A percentile compares a stretch with the other conserved stretches of the same genome.
phyloP scores from a whole-genome alignment of 92 coral and sea anemone species.

The Parazoanthus swiftii region DNA sequence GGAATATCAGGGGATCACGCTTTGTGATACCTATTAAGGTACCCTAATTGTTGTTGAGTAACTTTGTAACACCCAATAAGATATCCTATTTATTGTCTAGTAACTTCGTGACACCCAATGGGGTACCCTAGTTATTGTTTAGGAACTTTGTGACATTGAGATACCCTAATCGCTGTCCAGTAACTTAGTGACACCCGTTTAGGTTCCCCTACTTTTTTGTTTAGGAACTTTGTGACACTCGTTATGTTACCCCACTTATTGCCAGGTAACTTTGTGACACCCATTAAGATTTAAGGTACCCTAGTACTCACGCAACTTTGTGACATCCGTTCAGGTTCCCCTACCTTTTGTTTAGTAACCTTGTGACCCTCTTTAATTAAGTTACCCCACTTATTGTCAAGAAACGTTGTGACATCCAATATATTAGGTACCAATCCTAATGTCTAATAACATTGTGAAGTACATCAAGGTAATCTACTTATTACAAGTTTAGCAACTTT shows the following conservation, averaged over 20 bases:
- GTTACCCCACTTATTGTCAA: conserved; percentile 37
- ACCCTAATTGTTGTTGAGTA: background rate
- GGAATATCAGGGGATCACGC: conserved; percentile 91
- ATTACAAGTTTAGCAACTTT: background rate
- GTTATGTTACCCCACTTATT: conserved; percentile 63
- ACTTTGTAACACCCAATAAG: conserved; percentile 56
- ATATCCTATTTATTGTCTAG: conserved; percentile 22
- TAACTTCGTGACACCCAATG: conserved; percentile 44
- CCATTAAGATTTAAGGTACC: conserved; percentile 68
- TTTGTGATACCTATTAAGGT: conserved; percentile 96
- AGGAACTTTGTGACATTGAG: conserved; percentile 73
- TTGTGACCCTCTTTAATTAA: conserved; percentile 77
- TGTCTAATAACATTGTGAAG: conserved; percentile 56
- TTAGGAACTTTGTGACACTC: background rate
- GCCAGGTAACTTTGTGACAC: background rate
- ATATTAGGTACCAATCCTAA: conserved; percentile 53
- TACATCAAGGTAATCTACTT: conserved; percentile 74
- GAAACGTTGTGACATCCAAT: conserved; percentile 40
- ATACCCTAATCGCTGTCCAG: conserved; percentile 16
- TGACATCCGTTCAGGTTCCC: background rate
- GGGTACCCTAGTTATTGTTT: conserved; percentile 48
- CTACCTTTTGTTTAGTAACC: conserved; percentile 12
- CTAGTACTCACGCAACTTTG: background rate
- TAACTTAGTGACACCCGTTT: conserved; percentile 44
- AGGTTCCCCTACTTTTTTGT: conserved; percentile 52